phyloP scores from a whole-genome alignment of 2,888 invertebrate species.

The Liopterus haemorrhoidalis region DNA sequence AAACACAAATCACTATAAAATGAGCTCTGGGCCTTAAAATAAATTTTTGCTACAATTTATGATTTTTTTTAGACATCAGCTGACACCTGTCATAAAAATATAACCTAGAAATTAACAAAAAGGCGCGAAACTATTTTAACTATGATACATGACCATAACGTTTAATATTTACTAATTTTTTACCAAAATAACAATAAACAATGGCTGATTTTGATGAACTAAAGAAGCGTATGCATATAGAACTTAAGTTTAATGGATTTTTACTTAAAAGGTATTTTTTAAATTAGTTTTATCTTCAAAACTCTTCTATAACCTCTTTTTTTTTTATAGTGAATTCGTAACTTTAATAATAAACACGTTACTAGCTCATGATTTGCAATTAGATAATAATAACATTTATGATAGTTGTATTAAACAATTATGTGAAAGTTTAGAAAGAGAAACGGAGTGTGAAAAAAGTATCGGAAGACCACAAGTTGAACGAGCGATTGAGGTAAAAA shows the following conservation, averaged over 20 bases:
- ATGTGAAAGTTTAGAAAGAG: slow-evolving; percentile 70
- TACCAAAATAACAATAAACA: slow-evolving; percentile 10
- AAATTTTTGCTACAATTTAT: not conserved
- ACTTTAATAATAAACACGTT: slow-evolving; percentile 67
- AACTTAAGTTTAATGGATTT: slow-evolving; percentile 72
- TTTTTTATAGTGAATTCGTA: slow-evolving; percentile 61
- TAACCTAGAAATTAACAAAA: not conserved
- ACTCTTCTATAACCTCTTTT: slow-evolving; percentile 17
- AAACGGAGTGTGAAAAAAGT: slow-evolving; percentile 64
- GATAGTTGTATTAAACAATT: slow-evolving; percentile 69
- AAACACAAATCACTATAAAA: not conserved
- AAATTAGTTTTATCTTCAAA: slow-evolving; percentile 20
- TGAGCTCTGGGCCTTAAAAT: not conserved
- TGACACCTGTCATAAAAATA: slow-evolving; percentile 5
- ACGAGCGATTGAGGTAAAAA: slow-evolving; percentile 60
- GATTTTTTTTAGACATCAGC: slow-evolving; percentile 8
- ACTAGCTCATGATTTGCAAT: slow-evolving; percentile 40
- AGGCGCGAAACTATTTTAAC: not conserved
- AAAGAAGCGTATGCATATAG: slow-evolving; percentile 57
- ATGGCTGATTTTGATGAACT: slow-evolving; percentile 47
- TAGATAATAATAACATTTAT: slow-evolving; percentile 55
- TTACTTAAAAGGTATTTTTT: slow-evolving; percentile 53
- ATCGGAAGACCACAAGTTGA: slow-evolving; percentile 69
- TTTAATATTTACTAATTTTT: not conserved
- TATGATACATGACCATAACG: not conserved